These are phyloP conservation scores for Hystrix cristata DNA, from an alignment of 2,113 vertebrate genomes.

Conservation along the genomic window DNA sequence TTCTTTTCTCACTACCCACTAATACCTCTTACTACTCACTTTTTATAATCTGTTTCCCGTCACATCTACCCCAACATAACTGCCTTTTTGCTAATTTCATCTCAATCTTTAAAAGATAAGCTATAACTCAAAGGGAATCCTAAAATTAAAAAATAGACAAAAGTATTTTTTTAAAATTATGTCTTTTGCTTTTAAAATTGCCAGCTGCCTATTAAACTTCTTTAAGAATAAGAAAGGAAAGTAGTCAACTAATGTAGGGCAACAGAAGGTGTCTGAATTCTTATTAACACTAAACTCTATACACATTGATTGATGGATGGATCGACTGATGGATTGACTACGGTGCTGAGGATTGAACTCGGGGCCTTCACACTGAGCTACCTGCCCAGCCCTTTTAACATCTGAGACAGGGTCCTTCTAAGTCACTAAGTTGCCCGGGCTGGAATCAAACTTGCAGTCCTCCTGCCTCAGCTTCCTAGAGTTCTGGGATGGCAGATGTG, in stretches of 20 bases:
- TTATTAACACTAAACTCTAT: not conserved
- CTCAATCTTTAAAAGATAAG: conserved; percentile 11
- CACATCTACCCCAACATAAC: not conserved
- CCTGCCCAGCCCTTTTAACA: not conserved
- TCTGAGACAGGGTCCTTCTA: not conserved
- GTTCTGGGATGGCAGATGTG: not conserved
- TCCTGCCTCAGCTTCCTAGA: not conserved
- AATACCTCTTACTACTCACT: not conserved
- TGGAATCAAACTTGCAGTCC: not conserved
- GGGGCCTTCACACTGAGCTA: not conserved
- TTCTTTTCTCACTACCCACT: not conserved
- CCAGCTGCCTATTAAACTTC: not conserved
- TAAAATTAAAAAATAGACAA: conserved; percentile 5
- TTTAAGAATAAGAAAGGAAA: not conserved
- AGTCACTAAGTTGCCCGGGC: not conserved
- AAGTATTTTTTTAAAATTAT: not conserved
- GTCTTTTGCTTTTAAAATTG: conserved; percentile 53
- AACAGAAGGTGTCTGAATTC: conserved; percentile 10
- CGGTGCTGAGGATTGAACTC: not conserved
- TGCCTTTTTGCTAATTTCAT: not conserved
- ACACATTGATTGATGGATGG: not conserved
- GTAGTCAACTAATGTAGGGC: not conserved
- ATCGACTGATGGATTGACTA: not conserved
- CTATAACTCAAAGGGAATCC: conserved; percentile 44
- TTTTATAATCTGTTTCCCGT: not conserved